phyloP scores from a whole-genome alignment of 2,797 vertebrate genomes.

The Coregonus suidteri region DNA sequence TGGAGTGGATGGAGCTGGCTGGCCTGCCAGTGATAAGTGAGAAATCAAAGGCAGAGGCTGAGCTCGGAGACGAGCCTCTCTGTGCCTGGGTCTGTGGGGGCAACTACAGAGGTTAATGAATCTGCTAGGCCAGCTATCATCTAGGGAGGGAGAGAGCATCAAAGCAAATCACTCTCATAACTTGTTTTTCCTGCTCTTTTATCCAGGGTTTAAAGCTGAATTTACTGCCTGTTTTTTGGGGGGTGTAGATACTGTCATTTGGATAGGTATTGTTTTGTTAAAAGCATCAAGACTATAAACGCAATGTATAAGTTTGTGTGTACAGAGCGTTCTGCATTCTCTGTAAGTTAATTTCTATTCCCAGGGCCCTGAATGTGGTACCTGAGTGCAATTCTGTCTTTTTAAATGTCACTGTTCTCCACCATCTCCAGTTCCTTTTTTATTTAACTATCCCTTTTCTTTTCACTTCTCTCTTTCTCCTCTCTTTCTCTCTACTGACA shows the following conservation, averaged over 20 bases:
- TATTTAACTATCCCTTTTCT: background rate
- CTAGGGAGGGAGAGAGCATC: conserved; percentile 14
- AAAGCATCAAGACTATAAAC: background rate
- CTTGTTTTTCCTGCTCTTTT: background rate
- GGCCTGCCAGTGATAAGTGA: conserved; percentile 5
- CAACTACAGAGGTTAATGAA: background rate
- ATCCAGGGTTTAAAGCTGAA: background rate
- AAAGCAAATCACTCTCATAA: background rate
- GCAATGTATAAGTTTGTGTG: background rate
- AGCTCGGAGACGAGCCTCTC: conserved; percentile 3
- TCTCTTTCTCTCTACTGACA: background rate
- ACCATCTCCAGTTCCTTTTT: background rate
- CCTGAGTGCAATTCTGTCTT: background rate
- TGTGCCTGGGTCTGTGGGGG: background rate
- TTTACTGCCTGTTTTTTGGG: background rate
- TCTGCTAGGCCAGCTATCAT: conserved; percentile 16
- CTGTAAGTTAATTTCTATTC: background rate
- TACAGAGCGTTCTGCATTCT: background rate
- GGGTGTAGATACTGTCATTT: background rate
- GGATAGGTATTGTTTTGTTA: background rate
- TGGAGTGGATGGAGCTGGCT: conserved; percentile 47
- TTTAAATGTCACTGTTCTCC: background rate
- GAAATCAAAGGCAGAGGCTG: conserved; percentile 15
- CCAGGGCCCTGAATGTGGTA: conserved; percentile 29
- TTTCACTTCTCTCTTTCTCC: background rate